A percentile compares a stretch with the other conserved stretches of the same genome.
Conservation (phyloP, 2,113 vertebrate species). For the Calidris pygmaea region DNA sequence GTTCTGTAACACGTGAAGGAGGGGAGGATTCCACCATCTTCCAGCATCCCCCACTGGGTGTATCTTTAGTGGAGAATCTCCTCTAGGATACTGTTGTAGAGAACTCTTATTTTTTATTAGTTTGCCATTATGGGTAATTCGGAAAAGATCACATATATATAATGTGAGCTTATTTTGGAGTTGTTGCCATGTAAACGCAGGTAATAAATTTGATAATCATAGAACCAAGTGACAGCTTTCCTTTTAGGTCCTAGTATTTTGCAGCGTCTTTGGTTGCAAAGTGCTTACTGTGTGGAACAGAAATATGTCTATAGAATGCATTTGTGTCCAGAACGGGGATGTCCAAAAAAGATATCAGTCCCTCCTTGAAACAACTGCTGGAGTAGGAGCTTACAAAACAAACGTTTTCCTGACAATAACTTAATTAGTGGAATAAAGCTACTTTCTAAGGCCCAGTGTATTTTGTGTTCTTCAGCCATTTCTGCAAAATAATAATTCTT, state of each 20-base stretch:
- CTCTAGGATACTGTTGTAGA: not conserved
- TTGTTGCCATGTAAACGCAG: not conserved
- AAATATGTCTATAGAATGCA: not conserved
- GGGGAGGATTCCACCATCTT: not conserved
- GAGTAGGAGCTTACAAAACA: not conserved
- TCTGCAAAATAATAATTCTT: not conserved
- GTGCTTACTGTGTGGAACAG: not conserved
- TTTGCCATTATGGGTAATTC: not conserved
- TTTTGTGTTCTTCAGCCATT: not conserved
- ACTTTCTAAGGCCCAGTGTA: accelerated
- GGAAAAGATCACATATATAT: not conserved
- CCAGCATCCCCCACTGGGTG: not conserved
- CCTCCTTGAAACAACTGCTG: not conserved
- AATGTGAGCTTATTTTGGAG: not conserved
- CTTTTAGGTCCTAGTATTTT: not conserved
- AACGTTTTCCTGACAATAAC: not conserved
- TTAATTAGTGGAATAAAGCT: not conserved
- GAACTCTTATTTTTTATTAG: not conserved
- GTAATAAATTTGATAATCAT: not conserved
- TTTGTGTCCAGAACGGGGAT: not conserved
- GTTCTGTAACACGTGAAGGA: not conserved
- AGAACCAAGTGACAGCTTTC: not conserved
- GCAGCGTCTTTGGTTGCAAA: not conserved
- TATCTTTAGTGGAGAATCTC: not conserved
- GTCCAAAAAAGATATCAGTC: not conserved